These are phyloP conservation scores for Diarsia rubi DNA, from an alignment of 2,888 invertebrate species.

Conservation along the genomic window DNA sequence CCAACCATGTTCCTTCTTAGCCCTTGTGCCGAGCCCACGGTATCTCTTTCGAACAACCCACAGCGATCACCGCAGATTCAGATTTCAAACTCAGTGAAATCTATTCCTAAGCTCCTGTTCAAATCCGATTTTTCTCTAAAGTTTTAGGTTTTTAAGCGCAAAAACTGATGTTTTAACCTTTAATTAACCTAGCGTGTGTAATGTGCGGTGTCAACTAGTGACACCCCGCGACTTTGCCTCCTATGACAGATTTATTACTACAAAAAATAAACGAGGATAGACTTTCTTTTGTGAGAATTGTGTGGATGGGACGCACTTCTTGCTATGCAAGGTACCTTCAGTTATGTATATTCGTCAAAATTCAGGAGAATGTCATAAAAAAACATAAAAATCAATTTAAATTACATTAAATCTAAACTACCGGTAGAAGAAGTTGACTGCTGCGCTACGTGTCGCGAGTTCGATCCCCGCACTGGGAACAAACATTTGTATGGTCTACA, in stretches of 20 bases:
- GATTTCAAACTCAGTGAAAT: neutral
- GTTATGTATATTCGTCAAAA: no score
- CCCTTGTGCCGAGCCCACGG: no score
- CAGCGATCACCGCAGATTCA: no score
- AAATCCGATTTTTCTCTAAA: neutral
- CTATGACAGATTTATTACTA: slow-evolving; percentile 82
- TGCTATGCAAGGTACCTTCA: no score
- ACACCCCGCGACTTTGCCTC: slow-evolving; percentile 51
- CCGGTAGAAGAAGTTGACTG: no score
- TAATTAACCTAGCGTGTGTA: slow-evolving; percentile 66
- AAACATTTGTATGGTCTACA: no score
- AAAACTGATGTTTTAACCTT: slow-evolving; percentile 63
- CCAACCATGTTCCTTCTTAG: no score
- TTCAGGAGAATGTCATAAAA: neutral
- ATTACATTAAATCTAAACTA: no score
- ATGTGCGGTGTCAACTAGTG: slow-evolving; percentile 59
- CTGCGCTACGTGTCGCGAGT: no score
- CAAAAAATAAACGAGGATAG: slow-evolving; percentile 73
- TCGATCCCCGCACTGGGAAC: no score
- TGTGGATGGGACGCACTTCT: slow-evolving; percentile 27
- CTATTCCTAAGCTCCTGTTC: neutral
- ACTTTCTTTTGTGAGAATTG: slow-evolving; percentile 15
- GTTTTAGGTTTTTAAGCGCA: neutral
- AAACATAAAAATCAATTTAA: no score
- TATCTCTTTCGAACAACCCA: no score